phyloP scores from a whole-genome alignment of 2,888 invertebrate genomes.

The Callinectes sapidus region DNA sequence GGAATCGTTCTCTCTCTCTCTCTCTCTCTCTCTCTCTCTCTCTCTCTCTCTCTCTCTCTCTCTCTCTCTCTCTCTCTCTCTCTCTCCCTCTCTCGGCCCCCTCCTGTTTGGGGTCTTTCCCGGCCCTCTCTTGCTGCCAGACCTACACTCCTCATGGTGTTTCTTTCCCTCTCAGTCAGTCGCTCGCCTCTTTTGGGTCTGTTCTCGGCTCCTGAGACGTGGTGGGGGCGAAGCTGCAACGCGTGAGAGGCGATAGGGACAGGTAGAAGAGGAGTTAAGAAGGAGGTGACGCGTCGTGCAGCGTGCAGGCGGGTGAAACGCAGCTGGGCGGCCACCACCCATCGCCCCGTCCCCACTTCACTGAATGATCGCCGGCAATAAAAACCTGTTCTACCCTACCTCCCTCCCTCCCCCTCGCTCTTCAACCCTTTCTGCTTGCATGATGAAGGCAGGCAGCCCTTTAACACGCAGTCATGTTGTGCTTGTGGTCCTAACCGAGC shows the following conservation, averaged over 20 bases:
- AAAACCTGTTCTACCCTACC: conserved; percentile 70
- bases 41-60: conserved; percentile 47
- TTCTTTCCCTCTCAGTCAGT: conserved; percentile 34
- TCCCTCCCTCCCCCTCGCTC: conserved; percentile 70
- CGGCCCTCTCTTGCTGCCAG: conserved; percentile 62
- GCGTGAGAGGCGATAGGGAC: conserved; percentile 16
- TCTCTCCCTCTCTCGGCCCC: conserved; percentile 50
- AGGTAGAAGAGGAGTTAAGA: conserved; percentile 29
- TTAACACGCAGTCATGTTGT: conserved; percentile 71
- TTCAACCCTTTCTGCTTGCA: conserved; percentile 71
- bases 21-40: conserved; percentile 54
- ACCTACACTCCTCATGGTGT: conserved; percentile 44
- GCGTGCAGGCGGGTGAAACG: conserved; percentile 48
- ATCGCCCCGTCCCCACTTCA: conserved; percentile 66
- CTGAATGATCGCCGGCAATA: conserved; percentile 70
- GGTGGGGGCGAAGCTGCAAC: not conserved
- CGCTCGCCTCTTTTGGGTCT: conserved; percentile 31
- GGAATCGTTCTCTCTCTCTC: conserved; percentile 55
- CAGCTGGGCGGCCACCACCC: conserved; percentile 55
- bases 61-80: conserved; percentile 51
- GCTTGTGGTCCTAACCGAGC: conserved; percentile 69
- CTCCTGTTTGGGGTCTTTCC: conserved; percentile 56
- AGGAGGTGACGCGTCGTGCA: conserved; percentile 34
- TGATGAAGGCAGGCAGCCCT: conserved; percentile 71
- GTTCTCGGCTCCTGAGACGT: conserved; percentile 33